Base-by-base conservation (phyloP, 2,113 vertebrate species). In the Ammodytes dubius region DNA sequence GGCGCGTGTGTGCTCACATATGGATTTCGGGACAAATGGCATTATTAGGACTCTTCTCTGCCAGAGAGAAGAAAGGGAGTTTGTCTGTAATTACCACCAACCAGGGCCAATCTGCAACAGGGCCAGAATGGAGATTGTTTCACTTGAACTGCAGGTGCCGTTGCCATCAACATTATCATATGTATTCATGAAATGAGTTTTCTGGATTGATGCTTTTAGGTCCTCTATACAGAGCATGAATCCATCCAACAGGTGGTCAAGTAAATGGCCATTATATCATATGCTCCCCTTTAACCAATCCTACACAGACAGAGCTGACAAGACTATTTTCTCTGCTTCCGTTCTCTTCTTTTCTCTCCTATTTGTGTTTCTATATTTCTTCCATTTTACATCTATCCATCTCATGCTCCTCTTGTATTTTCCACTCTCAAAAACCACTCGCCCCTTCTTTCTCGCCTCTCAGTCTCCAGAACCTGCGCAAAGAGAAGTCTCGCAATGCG, bases 401-500 rank as follows among this genome's bases (percentile, higher is more conserved):
- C 27, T 27, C 27, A 27, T 27, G 27, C 27, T 27, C 27, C 27
- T 27, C 19, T 12, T 66, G 49, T 54, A 13, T 5, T 39, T 13
- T 59, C 47, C 14, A 3, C 35, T 47, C 12, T 37, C 39, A 35
- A 27, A 53, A 61, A 43, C n/a, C 5, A 19, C 66, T 47, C 12
- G 53, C 6, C 27, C 27, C 27, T 27, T 27, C 54, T 6, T 53
- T 17, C 70, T 64, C 40, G n/a, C 74, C 68, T 66, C 54, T 68
- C 91, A 97, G 97, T 89, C 92, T 97, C 72, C 97, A 97, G 93
- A 97, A 97, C 71, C 92, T 97, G 84, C 95, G 97, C 65, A 98
- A 98, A 91, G 97, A 98, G 91, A 98, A 98, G 87, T 97, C 97
- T 60, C 96, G 97, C 7, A 97, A 97, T 89, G 97, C 97, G 0